phyloP scores from a whole-genome alignment of 2,797 vertebrate genomes.

The Pseudochaenichthys georgianus region DNA sequence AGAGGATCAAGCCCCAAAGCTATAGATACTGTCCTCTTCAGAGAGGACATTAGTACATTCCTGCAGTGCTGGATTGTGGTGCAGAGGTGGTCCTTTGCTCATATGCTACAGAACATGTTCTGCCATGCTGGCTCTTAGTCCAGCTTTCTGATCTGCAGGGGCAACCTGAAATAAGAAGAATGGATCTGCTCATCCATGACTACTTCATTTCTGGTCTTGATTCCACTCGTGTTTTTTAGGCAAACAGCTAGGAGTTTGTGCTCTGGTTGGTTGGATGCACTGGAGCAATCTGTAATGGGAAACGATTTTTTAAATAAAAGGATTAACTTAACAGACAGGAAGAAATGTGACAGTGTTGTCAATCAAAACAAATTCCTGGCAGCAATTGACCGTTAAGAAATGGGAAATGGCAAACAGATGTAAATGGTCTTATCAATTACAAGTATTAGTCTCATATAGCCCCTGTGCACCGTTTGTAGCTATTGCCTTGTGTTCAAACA shows the following conservation, averaged over 20 bases:
- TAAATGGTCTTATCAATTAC: not conserved
- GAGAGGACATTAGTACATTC: slow-evolving; percentile 12
- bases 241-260: not conserved
- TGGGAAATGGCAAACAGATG: not conserved
- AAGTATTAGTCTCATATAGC: not conserved
- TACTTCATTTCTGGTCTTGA: slow-evolving; percentile 5
- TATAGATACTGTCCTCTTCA: slow-evolving; percentile 12
- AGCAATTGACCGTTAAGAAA: not conserved
- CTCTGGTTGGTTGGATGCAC: not conserved
- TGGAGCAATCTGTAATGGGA: not conserved
- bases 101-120: slow-evolving; percentile 12
- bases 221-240: slow-evolving; percentile 9
- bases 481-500: not conserved
- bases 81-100: slow-evolving; percentile 31
- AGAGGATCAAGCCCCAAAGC: slow-evolving; percentile 20
- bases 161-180: slow-evolving; percentile 22
- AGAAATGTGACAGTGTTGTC: not conserved
- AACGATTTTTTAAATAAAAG: not conserved
- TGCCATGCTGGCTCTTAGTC: slow-evolving; percentile 12
- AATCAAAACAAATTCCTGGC: not conserved
- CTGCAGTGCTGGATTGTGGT: slow-evolving; percentile 12
- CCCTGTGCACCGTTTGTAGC: not conserved
- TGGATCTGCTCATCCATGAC: slow-evolving; percentile 28
- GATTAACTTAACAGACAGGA: not conserved
- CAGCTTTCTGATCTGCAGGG: slow-evolving; percentile 27